These are phyloP conservation scores for Thamnophis sirtalis DNA, from an alignment of 2,113 vertebrate species.

Conservation along the genomic window DNA sequence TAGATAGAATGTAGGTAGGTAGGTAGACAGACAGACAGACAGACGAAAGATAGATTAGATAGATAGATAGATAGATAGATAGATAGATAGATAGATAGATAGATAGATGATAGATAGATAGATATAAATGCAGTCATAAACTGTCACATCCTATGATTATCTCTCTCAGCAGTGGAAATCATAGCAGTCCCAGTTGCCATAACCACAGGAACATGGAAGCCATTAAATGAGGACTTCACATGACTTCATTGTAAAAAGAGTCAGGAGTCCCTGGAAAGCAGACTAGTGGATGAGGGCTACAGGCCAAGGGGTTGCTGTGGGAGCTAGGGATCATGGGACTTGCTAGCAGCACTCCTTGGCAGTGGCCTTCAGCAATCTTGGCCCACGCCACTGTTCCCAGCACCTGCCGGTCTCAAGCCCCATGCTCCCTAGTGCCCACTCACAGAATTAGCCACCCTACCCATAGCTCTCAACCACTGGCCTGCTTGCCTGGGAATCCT, in stretches of 20 bases:
- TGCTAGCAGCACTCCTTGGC: neutral
- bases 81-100: too few relatives aligned
- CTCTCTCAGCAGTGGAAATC: neutral
- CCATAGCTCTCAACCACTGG: neutral
- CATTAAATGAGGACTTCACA: neutral
- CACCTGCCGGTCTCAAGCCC: neutral
- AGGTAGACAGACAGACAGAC: too few relatives aligned
- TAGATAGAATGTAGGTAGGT: too few relatives aligned
- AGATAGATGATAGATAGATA: too few relatives aligned
- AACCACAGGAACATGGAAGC: neutral
- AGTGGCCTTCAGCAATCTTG: neutral
- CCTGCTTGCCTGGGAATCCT: neutral
- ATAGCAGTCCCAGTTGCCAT: neutral
- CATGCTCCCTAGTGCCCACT: neutral
- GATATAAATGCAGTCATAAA: neutral
- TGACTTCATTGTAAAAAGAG: neutral
- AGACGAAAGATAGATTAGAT: too few relatives aligned
- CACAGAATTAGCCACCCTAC: neutral
- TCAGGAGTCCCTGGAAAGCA: neutral
- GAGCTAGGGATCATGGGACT: neutral
- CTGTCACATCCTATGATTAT: neutral
- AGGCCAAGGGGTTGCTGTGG: neutral
- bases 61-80: too few relatives aligned
- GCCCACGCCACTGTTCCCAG: neutral
- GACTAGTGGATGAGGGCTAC: neutral